Conservation (phyloP, 2,888 invertebrate genomes). For the Lochmaea capreae region DNA sequence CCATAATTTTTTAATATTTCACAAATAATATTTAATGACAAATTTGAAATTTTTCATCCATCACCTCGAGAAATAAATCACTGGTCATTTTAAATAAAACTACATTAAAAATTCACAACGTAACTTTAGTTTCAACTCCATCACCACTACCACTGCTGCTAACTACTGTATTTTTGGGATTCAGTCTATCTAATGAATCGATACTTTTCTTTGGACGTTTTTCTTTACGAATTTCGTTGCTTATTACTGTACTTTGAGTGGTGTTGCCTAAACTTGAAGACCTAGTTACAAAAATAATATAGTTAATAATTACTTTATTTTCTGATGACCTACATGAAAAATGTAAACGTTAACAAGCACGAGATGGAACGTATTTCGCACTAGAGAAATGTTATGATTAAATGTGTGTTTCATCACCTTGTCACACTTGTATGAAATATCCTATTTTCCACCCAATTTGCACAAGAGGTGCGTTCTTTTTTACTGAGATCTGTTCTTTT, state of each 20-base stretch:
- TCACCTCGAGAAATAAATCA: neutral
- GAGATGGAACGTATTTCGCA: too few relatives aligned
- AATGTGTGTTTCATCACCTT: too few relatives aligned
- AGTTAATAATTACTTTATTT: too few relatives aligned
- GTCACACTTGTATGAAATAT: too few relatives aligned
- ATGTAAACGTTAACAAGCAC: too few relatives aligned
- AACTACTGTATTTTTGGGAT: conserved; percentile 60
- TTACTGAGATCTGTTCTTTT: too few relatives aligned
- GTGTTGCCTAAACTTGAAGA: conserved; percentile 61
- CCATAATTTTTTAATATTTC: neutral
- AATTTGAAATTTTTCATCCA: neutral
- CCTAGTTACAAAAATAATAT: conserved; percentile 18
- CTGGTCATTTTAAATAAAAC: conserved; percentile 10
- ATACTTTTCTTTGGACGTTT: conserved; percentile 50
- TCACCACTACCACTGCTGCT: conserved; percentile 57
- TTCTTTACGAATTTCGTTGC: conserved; percentile 58
- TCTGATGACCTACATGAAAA: too few relatives aligned
- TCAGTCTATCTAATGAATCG: conserved; percentile 51
- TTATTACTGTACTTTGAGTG: conserved; percentile 65
- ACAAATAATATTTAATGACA: neutral
- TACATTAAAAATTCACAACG: conserved; percentile 33
- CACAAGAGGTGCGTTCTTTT: too few relatives aligned
- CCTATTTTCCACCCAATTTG: too few relatives aligned
- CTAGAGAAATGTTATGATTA: too few relatives aligned
- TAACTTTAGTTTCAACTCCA: conserved; percentile 61